Evolutionary conservation across 2,113 vertebrate species (phyloP).

Genomic region (Myodes glareolus): DNA sequence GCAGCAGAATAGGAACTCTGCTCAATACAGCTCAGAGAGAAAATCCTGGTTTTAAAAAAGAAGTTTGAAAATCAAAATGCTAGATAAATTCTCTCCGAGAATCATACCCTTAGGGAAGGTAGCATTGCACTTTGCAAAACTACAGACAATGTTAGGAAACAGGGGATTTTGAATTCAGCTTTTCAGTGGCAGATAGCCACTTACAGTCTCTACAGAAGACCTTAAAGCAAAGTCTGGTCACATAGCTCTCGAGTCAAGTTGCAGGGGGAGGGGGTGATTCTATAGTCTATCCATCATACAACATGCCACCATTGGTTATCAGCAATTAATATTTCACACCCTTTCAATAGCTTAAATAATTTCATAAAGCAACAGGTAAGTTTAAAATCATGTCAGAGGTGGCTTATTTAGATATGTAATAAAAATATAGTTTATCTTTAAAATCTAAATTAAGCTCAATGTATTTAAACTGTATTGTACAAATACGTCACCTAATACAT

Average conservation of each 20-base stretch:
- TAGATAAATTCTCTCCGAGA: not conserved
- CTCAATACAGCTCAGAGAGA: not conserved
- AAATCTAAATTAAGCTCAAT: not conserved
- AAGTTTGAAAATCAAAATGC: conserved; percentile 44
- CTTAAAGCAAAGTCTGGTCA: not conserved
- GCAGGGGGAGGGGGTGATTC: not conserved
- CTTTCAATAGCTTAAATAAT: not conserved
- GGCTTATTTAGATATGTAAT: not conserved
- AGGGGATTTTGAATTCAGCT: not conserved
- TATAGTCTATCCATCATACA: not conserved
- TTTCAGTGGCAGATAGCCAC: not conserved
- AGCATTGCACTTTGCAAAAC: not conserved
- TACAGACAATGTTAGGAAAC: not conserved
- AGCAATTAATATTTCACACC: not conserved
- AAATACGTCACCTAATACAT: not conserved
- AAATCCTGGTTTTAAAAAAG: not conserved
- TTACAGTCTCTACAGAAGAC: not conserved
- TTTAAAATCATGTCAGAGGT: not conserved
- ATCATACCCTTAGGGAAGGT: not conserved
- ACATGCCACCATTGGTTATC: not conserved
- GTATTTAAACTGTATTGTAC: not conserved
- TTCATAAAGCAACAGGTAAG: not conserved
- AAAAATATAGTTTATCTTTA: conserved; percentile 9
- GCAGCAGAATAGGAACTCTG: not conserved
- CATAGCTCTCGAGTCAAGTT: not conserved